Conservation (phyloP, 2,113 vertebrate species). For the Myrmecobius fasciatus region DNA sequence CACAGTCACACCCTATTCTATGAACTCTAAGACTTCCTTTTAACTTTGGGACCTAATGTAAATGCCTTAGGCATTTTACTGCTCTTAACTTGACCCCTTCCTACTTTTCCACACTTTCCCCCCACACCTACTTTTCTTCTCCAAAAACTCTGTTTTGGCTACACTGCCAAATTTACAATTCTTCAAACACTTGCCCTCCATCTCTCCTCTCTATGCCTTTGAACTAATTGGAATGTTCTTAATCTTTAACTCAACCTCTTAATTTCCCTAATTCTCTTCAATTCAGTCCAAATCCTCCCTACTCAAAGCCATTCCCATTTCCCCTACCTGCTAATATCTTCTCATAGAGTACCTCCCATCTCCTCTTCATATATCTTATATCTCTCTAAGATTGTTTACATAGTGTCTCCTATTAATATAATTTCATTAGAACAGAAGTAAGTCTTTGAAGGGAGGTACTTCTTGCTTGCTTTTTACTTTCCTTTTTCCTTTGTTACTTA, state of each 20-base stretch:
- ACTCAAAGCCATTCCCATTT: not conserved
- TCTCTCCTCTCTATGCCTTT: not conserved
- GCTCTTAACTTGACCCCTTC: not conserved
- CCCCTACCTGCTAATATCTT: not conserved
- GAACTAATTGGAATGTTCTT: not conserved
- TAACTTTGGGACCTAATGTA: not conserved
- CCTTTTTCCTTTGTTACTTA: not conserved
- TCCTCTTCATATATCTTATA: not conserved
- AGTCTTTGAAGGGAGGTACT: not conserved
- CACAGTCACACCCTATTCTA: not conserved
- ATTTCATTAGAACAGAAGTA: not conserved
- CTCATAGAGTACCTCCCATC: not conserved
- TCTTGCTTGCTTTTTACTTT: not conserved
- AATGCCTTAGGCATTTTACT: not conserved
- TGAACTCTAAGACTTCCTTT: not conserved
- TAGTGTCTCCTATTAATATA: not conserved
- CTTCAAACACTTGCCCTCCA: not conserved
- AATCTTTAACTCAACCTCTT: not conserved
- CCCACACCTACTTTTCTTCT: not conserved
- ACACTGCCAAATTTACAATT: not conserved
- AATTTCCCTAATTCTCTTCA: not conserved
- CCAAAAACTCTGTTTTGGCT: not conserved
- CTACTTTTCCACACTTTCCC: not conserved
- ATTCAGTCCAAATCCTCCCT: not conserved
- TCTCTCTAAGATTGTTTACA: not conserved